Conservation (phyloP, 2,888 invertebrate species). For the Eilema caniola region DNA sequence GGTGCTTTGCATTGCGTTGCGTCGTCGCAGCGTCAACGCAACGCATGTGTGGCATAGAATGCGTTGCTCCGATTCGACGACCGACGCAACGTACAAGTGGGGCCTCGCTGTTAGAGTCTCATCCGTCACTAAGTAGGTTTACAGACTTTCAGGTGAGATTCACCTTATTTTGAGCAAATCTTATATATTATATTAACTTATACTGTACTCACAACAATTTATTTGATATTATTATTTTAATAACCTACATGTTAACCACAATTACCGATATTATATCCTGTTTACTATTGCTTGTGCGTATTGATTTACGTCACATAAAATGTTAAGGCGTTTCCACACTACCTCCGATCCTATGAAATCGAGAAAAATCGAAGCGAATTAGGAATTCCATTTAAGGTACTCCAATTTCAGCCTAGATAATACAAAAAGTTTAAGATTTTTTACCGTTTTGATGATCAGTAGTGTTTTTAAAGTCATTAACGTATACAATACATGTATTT, state of each 20-base stretch:
- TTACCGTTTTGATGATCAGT: too few relatives aligned
- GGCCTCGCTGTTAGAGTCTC: too few relatives aligned
- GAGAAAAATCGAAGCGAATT: not conserved
- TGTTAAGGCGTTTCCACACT: not conserved
- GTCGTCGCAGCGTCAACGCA: too few relatives aligned
- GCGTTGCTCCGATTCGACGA: too few relatives aligned
- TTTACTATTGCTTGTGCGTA: conserved; percentile 5
- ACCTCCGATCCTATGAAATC: not conserved
- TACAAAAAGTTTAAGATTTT: too few relatives aligned
- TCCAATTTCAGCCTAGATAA: not conserved
- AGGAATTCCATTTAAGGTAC: too few relatives aligned
- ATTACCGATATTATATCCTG: conserved; percentile 15
- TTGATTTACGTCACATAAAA: not conserved
- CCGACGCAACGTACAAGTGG: too few relatives aligned
- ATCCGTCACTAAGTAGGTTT: too few relatives aligned
- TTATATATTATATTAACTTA: not conserved
- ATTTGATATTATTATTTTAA: not conserved
- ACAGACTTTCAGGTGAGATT: not conserved
- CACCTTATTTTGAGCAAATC: not conserved
- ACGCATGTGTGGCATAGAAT: too few relatives aligned
- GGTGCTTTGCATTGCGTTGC: too few relatives aligned
- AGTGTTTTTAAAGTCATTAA: too few relatives aligned
- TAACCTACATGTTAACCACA: conserved; percentile 6
- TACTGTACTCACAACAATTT: not conserved
- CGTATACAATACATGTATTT: too few relatives aligned